phyloP scores from a whole-genome alignment of 35 echinoderm and acorn worm species.

The Stichopus chloronotus region DNA sequence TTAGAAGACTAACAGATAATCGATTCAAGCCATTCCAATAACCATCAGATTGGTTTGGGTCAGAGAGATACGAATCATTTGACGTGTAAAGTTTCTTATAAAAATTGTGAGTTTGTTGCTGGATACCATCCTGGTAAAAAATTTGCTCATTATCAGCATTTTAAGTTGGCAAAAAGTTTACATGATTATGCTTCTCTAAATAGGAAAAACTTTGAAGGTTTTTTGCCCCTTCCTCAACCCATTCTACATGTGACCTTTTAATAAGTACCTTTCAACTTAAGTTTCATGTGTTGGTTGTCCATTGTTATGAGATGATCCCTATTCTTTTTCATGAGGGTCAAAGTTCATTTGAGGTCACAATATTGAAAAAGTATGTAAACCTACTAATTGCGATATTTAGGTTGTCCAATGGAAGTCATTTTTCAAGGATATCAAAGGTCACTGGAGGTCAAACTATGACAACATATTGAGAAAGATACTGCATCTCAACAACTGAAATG shows the following conservation, averaged over 20 bases:
- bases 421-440: no score
- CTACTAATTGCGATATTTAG: no score
- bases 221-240: background rate
- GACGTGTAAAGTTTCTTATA: background rate
- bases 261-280: background rate
- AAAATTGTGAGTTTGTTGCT: background rate
- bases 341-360: no score
- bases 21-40: background rate
- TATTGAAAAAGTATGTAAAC: no score
- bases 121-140: background rate
- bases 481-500: no score
- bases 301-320: no score
- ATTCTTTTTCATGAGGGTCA: no score
- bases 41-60: background rate
- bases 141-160: background rate
- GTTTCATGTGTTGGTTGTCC: no score
- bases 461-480: no score
- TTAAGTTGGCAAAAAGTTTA: background rate
- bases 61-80: background rate
- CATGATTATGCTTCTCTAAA: conserved; percentile 12
- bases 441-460: no score
- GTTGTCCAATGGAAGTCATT: no score
- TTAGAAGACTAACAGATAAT: background rate
- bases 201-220: background rate
- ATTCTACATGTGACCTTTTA: background rate